A percentile compares a stretch with the other conserved stretches of the same genome.
Conservation (phyloP, 2,113 vertebrate species). For the Dasyprocta punctata region DNA sequence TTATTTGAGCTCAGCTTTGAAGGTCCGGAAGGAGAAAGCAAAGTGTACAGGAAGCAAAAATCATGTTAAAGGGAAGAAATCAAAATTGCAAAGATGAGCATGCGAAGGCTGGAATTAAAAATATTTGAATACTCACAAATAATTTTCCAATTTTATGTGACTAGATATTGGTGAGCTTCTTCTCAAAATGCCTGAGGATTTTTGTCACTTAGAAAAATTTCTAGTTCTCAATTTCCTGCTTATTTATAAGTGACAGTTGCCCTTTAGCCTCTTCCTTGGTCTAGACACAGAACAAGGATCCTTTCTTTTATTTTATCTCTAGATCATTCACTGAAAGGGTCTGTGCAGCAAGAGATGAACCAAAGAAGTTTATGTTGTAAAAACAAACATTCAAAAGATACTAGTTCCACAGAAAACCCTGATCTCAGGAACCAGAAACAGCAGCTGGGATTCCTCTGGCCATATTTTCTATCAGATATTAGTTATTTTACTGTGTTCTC, state of each 20-base stretch:
- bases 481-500: background rate
- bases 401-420: background rate
- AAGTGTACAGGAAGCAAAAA: background rate
- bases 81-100: background rate
- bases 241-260: background rate
- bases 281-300: background rate
- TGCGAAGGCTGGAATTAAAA: background rate
- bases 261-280: background rate
- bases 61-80: background rate
- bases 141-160: background rate
- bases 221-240: background rate
- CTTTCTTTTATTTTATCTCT: background rate
- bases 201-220: background rate
- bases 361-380: background rate
- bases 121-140: background rate
- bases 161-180: background rate
- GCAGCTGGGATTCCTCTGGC: background rate
- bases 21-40: background rate
- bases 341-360: background rate
- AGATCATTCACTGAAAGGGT: background rate
- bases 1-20: background rate
- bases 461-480: background rate
- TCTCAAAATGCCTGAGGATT: background rate
- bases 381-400: background rate
- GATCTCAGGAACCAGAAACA: background rate